A percentile compares a stretch with the other conserved stretches of the same genome.
Evolutionary conservation across 1,140 invertebrate species (phyloP).

Genomic region (Yoshiicerus persimilis): DNA sequence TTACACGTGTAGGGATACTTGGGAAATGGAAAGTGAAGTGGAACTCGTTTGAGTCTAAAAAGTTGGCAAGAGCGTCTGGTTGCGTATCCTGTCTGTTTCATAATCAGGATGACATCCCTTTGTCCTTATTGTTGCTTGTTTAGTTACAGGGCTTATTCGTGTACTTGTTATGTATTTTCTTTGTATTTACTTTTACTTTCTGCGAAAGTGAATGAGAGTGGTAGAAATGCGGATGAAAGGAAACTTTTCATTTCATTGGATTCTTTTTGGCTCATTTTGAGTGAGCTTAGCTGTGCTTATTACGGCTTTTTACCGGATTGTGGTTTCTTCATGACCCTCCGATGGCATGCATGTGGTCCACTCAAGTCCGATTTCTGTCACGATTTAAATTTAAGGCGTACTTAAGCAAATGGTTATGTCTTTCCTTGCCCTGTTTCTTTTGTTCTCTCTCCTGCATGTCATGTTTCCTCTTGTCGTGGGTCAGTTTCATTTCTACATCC

Average conservation of each 20-base stretch:
- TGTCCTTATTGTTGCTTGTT: not conserved
- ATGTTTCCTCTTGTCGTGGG: constrained; percentile 4
- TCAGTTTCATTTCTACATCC: not conserved
- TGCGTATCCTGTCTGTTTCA: not conserved
- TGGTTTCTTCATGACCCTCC: not conserved
- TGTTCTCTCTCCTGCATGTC: not conserved
- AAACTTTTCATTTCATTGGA: not conserved
- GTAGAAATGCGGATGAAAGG: not conserved
- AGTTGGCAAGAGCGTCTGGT: not conserved
- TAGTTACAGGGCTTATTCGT: not conserved
- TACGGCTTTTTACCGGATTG: not conserved
- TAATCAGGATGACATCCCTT: not conserved
- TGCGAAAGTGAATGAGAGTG: not conserved
- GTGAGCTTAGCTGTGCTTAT: not conserved
- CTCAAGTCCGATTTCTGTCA: constrained; percentile 36
- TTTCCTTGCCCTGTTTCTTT: not conserved
- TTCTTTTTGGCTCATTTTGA: not conserved
- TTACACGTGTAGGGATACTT: too few species aligned
- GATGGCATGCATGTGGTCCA: constrained; percentile 29
- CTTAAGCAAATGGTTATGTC: not conserved
- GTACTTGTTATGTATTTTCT: not conserved
- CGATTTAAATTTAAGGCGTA: constrained; percentile 28
- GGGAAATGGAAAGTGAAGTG: not conserved
- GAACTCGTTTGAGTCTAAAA: not conserved
- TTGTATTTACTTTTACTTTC: not conserved